Percentiles rank a stretch among this genome's conserved stretches.
Evolutionary conservation across 2,113 vertebrate species (phyloP).

Genomic region (Eidolon helvum): DNA sequence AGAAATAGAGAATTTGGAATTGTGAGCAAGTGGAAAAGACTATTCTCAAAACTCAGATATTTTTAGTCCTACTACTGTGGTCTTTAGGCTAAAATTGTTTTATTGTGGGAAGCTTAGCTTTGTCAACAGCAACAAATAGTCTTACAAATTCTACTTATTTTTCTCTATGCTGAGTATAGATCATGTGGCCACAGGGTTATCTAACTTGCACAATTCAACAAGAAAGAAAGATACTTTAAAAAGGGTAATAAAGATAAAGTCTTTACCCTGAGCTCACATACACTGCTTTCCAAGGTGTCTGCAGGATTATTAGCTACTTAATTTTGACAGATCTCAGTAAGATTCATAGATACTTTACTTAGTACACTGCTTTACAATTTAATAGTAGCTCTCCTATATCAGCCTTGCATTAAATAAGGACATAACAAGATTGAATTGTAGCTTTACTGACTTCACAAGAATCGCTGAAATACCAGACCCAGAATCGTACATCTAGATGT

Average conservation of each 20-base stretch:
- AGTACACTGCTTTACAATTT: slow-evolving; percentile 52
- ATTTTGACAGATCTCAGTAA: slow-evolving; percentile 33
- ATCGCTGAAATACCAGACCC: background rate
- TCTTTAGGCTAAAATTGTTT: background rate
- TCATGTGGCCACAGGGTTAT: slow-evolving; percentile 20
- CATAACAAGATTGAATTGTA: background rate
- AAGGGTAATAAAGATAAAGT: slow-evolving; percentile 42
- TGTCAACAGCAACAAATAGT: slow-evolving; percentile 40
- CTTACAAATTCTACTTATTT: slow-evolving; percentile 31
- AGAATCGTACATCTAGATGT: background rate
- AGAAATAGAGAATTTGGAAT: too few relatives aligned
- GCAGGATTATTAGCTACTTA: background rate
- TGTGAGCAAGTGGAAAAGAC: background rate
- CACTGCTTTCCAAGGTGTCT: background rate
- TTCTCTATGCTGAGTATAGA: background rate
- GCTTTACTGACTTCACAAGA: slow-evolving; percentile 14
- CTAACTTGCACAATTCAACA: slow-evolving; percentile 34
- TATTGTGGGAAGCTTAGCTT: background rate
- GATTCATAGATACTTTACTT: slow-evolving; percentile 38
- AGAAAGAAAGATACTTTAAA: slow-evolving; percentile 47
- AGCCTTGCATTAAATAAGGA: slow-evolving; percentile 51
- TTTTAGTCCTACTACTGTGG: background rate
- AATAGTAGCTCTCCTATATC: slow-evolving; percentile 35
- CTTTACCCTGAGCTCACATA: background rate
- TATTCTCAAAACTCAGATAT: background rate